These are phyloP conservation scores for Cheilosia grossa DNA, from an alignment of 2,888 invertebrate genomes.

Conservation along the genomic window DNA sequence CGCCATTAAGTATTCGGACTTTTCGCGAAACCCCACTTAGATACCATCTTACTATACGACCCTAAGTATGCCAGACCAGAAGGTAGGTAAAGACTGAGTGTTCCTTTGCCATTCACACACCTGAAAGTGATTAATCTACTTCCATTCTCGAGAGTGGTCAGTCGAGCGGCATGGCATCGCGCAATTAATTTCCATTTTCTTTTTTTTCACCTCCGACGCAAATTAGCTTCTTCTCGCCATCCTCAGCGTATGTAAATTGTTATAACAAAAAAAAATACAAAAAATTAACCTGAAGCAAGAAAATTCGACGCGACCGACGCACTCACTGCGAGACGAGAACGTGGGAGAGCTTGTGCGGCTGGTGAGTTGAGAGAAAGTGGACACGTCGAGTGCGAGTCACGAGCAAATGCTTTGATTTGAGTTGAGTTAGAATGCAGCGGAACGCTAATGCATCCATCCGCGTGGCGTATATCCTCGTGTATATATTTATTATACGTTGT, in stretches of 20 bases:
- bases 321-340: conserved; percentile 6
- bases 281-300: conserved; percentile 3
- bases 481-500: conserved; percentile 18
- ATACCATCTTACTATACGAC: conserved; percentile 4
- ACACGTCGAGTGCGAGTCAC: conserved; percentile 45
- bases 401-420: conserved; percentile 62
- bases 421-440: conserved; percentile 56
- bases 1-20: conserved; percentile 23
- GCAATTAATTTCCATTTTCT: conserved; percentile 60
- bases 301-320: conserved; percentile 19
- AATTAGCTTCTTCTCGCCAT: conserved; percentile 64
- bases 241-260: conserved; percentile 42
- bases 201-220: conserved; percentile 51
- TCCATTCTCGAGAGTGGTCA: conserved; percentile 61
- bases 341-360: neutral
- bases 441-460: conserved; percentile 54
- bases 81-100: neutral
- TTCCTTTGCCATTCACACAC: conserved; percentile 27
- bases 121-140: conserved; percentile 69
- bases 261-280: conserved; percentile 14
- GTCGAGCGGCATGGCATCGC: conserved; percentile 44
- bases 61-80: too few relatives aligned
- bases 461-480: neutral
- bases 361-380: conserved; percentile 58
- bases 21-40: conserved; percentile 5